Evolutionary conservation across 1,140 invertebrate genomes (phyloP).

Genomic region (Yoshiicerus persimilis): DNA sequence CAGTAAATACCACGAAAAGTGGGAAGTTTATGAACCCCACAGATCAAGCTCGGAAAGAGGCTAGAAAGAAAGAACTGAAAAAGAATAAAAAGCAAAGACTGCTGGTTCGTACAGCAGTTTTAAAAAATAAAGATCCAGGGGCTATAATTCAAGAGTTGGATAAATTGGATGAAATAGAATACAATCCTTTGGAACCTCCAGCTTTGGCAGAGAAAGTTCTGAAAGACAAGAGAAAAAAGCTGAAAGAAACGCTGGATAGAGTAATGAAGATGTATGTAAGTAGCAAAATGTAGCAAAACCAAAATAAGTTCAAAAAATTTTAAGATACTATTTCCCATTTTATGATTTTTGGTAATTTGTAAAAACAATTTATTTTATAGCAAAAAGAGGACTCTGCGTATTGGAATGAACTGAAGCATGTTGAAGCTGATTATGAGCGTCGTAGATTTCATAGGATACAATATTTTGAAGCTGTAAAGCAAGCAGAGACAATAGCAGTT

Average conservation of each 20-base stretch:
- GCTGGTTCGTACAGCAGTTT: constrained; percentile 90
- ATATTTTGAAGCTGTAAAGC: constrained; percentile 91
- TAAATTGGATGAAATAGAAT: constrained; percentile 98
- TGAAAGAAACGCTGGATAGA: constrained; percentile 91
- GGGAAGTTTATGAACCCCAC: constrained; percentile 99
- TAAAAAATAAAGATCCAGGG: constrained; percentile 96
- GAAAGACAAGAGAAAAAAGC: constrained; percentile 93
- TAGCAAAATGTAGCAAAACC: not conserved
- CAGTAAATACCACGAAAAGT: constrained; percentile 98
- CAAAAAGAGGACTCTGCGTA: constrained; percentile 95
- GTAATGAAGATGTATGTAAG: constrained; percentile 95
- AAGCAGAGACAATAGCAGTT: constrained; percentile 92
- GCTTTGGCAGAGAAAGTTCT: constrained; percentile 94
- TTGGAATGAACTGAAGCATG: constrained; percentile 84
- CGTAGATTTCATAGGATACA: constrained; percentile 79
- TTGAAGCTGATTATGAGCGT: constrained; percentile 91
- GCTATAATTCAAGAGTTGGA: constrained; percentile 94
- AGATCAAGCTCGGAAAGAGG: constrained; percentile 97
- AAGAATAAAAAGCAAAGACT: constrained; percentile 97
- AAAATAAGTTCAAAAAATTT: constrained; percentile 13
- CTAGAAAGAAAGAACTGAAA: constrained; percentile 93
- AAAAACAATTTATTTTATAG: constrained; percentile 56
- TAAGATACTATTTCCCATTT: no score
- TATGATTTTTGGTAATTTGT: not conserved
- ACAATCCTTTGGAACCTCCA: constrained; percentile 89